Evolutionary conservation across 2,797 vertebrate species (phyloP), one percentile per base, ranked within the genome.

Genomic region (Eupleurogrammus muticus): DNA sequence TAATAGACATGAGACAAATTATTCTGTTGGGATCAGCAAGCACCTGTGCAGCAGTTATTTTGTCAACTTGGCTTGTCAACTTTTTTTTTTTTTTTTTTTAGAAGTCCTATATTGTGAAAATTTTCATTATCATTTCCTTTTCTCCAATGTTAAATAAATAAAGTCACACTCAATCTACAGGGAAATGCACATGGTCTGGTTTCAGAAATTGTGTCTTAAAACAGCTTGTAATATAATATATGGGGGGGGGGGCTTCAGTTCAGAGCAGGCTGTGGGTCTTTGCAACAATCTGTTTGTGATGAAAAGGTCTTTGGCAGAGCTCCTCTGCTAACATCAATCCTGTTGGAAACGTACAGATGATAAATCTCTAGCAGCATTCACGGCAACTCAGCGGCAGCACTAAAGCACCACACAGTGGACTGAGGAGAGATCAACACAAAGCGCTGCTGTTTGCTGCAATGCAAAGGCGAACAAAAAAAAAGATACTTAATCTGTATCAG

Each of bases 301-400:
- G 81, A 93, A 93, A 94, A 89, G 85, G 75, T 63, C 87, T 90
- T 93, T 95, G 95, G 93, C 94, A 85, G 70, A 46, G 82, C 86
- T 53, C 53, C 85, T 66, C 54, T 82, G 47, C 89, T 96, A 78
- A 84, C 77, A 68, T 87, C 87, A 84, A 66, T 63, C 13, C 5
- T 40, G 2, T 38, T 54, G 36, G 20, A 66, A 23, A 51, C 32
- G 24, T 47, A n/a, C 52, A 73, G 93, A 95, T 49, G 59, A 65
- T 48, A 5, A 2, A 5, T n/a, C 34, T 44, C 35, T 0, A 60
- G 51, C 64, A 14, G 1, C 1, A 13, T 21, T 3, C 40, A 4
- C 35, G 21, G 79, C 49, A 50, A 40, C 79, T 89, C 70, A 75
- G 64, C 19, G 28, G 68, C 67, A 67, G 81, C 75, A 35, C 79